Base-by-base conservation (phyloP, 1,140 invertebrate genomes). In the Elymnias hypermnestra region DNA sequence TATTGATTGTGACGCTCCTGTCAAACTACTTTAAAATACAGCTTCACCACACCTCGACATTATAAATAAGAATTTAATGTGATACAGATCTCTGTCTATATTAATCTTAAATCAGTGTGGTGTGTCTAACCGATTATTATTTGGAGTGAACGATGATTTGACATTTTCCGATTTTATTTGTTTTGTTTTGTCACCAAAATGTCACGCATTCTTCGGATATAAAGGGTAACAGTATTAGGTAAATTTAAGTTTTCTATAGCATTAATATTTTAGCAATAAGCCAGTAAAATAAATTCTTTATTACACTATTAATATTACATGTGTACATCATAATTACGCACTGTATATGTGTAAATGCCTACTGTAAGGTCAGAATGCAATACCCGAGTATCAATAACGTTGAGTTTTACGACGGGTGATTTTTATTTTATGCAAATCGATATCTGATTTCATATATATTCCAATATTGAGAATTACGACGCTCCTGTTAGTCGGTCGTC, bases 361-460 rank as follows among this genome's bases (percentile, higher is more conserved):
- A 47, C 29, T 67, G 45, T 66, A 60, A 69, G 53, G 45, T 54
- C 49, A 46, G 61, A 68, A 67, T 63, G 64, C 58, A 55, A 49
- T 35, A 35, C 8, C 26, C 49, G 9, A 50, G 57, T 53, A 52
- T 50, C 52, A 37, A 56, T 63, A 56, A 58, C 47, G 47, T 57
- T 58, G 55, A 39, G 47, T 65, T 67, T 69, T 57, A 74, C 25
- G 37, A 46, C 14, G 18, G 33, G 50, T 55, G 44, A 62, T 66
- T 66, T 64, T 67, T 63, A 61, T 67, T 69, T 66, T 65, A 66
- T 73, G 62, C 52, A 72, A 66, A 64, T 65, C 54, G 36, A 55
- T 53, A 39, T 62, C 44, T 57, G 59, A 59, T 53, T 57, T 55
- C 47, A 42, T 50, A 50, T 44, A 46, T 53, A 57, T 62, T 71